These are phyloP conservation scores for Microvelia longipes DNA, from an alignment of 1,140 invertebrate genomes.

Conservation along the genomic window DNA sequence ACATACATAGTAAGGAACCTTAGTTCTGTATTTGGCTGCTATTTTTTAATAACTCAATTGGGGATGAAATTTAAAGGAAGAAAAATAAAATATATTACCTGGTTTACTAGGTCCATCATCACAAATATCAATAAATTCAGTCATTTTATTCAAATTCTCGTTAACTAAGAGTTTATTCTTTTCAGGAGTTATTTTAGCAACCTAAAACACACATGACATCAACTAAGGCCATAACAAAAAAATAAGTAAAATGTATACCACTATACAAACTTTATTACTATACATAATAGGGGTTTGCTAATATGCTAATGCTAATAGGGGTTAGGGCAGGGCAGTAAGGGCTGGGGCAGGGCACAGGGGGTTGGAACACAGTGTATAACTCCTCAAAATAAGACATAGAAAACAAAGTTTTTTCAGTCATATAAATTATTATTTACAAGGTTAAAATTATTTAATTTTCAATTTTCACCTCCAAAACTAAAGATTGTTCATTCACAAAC, in stretches of 20 bases:
- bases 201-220: too few species aligned
- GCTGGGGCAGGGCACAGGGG: too few species aligned
- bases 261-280: background rate
- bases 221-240: too few species aligned
- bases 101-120: background rate
- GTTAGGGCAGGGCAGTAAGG: too few species aligned
- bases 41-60: background rate
- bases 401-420: too few species aligned
- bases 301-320: background rate
- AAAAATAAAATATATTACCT: background rate
- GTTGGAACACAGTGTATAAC: too few species aligned
- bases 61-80: background rate
- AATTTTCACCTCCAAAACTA: too few species aligned
- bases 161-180: background rate
- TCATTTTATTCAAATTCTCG: background rate
- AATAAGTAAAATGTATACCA: background rate
- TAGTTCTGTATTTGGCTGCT: background rate
- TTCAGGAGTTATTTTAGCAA: background rate
- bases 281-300: background rate
- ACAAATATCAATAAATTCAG: background rate
- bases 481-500: too few species aligned
- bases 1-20: too few species aligned
- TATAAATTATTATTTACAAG: too few species aligned
- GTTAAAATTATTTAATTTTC: too few species aligned
- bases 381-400: too few species aligned